phyloP scores from a whole-genome alignment of 2,888 invertebrate species.

The Argynnis bischoffii region DNA sequence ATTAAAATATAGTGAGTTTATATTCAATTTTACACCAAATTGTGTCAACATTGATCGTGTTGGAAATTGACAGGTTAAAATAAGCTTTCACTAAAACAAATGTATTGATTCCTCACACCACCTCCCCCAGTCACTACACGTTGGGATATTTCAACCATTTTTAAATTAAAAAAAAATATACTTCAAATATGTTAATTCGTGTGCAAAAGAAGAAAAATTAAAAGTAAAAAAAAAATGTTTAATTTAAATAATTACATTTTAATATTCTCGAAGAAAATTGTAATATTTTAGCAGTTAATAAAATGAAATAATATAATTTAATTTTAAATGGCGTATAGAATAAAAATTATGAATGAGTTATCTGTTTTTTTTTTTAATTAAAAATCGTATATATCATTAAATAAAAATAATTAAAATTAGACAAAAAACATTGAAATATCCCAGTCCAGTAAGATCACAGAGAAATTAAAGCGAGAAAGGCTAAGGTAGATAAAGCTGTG shows the following conservation, averaged over 20 bases:
- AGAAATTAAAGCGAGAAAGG: slow-evolving; percentile 51
- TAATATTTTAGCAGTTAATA: too few relatives aligned
- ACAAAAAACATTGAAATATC: slow-evolving; percentile 58
- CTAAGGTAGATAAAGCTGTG: slow-evolving; percentile 62
- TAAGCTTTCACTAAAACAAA: slow-evolving; percentile 34
- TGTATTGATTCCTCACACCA: slow-evolving; percentile 63
- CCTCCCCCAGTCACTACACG: slow-evolving; percentile 69
- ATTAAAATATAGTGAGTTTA: slow-evolving; percentile 22
- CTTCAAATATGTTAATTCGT: background rate
- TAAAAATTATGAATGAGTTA: background rate
- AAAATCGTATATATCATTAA: background rate
- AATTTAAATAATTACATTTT: too few relatives aligned
- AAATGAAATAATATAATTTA: too few relatives aligned
- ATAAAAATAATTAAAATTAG: slow-evolving; percentile 12
- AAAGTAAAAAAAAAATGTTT: too few relatives aligned
- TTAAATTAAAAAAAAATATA: slow-evolving; percentile 34
- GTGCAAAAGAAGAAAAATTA: background rate
- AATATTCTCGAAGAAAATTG: too few relatives aligned
- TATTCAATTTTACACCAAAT: slow-evolving; percentile 28
- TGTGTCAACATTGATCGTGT: slow-evolving; percentile 30
- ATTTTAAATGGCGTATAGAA: too few relatives aligned
- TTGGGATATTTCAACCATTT: slow-evolving; percentile 53
- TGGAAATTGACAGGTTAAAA: slow-evolving; percentile 32
- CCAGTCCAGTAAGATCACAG: slow-evolving; percentile 41
- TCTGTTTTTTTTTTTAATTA: background rate